Percentiles rank a stretch among this genome's conserved stretches.
phyloP scores from a whole-genome alignment of 1,140 invertebrate species.

The Camponotus pennsylvanicus region DNA sequence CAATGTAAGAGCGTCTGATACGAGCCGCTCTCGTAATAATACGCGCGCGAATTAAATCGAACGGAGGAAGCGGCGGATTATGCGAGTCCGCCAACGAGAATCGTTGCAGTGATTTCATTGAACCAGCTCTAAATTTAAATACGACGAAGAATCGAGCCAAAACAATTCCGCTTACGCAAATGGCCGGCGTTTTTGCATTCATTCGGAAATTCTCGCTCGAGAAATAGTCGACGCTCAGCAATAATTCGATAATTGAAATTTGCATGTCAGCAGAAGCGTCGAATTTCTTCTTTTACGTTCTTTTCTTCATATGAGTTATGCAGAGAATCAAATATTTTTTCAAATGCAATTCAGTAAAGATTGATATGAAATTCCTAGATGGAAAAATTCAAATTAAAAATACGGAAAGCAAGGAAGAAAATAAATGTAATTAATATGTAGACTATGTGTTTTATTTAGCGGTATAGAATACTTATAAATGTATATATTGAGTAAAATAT shows the following conservation, averaged over 20 bases:
- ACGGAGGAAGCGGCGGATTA: conserved; percentile 57
- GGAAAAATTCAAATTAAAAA: not conserved
- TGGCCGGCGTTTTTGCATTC: not conserved
- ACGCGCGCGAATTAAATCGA: conserved; percentile 42
- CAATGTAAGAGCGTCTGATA: conserved; percentile 32
- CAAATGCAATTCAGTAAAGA: not conserved
- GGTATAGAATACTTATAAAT: not conserved
- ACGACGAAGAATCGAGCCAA: not conserved
- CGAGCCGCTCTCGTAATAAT: not conserved
- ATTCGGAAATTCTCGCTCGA: not conserved
- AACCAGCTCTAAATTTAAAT: conserved; percentile 46
- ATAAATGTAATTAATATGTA: not conserved
- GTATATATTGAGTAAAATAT: not conserved
- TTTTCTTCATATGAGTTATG: no score
- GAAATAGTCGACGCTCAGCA: not conserved
- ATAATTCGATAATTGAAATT: not conserved
- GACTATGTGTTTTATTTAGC: not conserved
- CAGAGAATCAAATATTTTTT: not conserved
- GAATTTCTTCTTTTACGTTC: not conserved
- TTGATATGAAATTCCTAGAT: no score
- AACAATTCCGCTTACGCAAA: not conserved
- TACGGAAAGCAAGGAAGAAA: not conserved
- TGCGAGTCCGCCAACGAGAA: conserved; percentile 22
- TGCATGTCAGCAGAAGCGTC: not conserved
- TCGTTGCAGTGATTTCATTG: not conserved